phyloP scores from a whole-genome alignment of 2,888 invertebrate genomes.

The Petrolisthes cinctipes region DNA sequence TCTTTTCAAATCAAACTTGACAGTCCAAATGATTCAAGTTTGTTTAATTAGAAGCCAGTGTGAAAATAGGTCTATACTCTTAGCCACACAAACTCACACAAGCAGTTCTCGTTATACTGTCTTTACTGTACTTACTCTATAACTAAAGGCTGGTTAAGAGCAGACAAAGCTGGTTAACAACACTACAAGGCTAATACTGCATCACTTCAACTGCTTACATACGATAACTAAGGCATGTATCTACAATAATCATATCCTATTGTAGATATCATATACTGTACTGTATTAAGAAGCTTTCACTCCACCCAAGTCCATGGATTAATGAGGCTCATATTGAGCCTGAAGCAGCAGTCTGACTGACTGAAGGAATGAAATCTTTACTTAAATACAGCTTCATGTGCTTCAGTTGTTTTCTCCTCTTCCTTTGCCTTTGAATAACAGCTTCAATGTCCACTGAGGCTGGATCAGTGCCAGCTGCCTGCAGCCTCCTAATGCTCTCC shows the following conservation, averaged over 20 bases:
- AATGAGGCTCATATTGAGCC: background rate
- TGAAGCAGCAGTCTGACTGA: background rate
- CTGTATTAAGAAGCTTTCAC: background rate
- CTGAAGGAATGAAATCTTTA: conserved; percentile 6
- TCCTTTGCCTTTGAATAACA: conserved; percentile 33
- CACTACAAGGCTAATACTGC: too few relatives aligned
- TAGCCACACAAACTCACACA: conserved; percentile 16
- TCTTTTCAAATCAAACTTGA: too few relatives aligned
- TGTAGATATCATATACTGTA: too few relatives aligned
- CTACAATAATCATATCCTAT: too few relatives aligned
- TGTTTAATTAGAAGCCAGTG: background rate
- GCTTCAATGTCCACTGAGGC: conserved; percentile 49
- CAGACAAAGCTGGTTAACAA: too few relatives aligned
- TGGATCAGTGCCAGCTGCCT: conserved; percentile 47
- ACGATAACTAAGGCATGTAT: too few relatives aligned
- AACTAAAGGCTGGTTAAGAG: too few relatives aligned
- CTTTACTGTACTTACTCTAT: too few relatives aligned
- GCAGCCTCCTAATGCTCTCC: conserved; percentile 43
- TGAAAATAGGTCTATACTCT: background rate
- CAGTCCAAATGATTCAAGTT: background rate
- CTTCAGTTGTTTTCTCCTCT: conserved; percentile 43
- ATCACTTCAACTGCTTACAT: too few relatives aligned
- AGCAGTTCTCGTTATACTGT: background rate
- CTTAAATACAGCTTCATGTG: conserved; percentile 41
- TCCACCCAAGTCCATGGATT: background rate